These are phyloP conservation scores for Drosophila tristis DNA, from an alignment of 1,140 invertebrate genomes.

Conservation along the genomic window DNA sequence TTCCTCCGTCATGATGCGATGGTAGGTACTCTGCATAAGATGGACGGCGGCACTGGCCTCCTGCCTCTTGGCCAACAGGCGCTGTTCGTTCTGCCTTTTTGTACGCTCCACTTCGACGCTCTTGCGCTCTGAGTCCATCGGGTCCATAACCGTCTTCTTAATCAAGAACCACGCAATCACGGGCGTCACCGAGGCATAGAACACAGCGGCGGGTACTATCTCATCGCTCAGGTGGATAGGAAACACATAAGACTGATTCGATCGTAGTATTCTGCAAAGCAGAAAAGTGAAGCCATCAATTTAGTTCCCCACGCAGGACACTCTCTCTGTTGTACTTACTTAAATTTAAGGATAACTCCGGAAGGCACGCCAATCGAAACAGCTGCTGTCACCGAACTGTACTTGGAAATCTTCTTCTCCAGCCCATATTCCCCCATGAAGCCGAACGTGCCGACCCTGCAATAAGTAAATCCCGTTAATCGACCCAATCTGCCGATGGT, in stretches of 20 bases:
- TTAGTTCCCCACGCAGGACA: too few relatives aligned
- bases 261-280: conserved; percentile 89
- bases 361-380: conserved; percentile 93
- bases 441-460: conserved; percentile 94
- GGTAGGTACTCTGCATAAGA: conserved; percentile 94
- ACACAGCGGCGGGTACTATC: conserved; percentile 93
- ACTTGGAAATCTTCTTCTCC: conserved; percentile 96
- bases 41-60: conserved; percentile 94
- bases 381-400: conserved; percentile 93
- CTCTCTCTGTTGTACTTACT: conserved; percentile 86
- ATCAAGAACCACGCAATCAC: conserved; percentile 91
- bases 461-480: conserved; percentile 35
- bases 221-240: conserved; percentile 96
- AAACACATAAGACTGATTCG: conserved; percentile 94
- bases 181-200: conserved; percentile 96
- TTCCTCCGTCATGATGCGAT: conserved; percentile 90
- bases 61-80: conserved; percentile 90
- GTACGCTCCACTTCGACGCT: conserved; percentile 90
- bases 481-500: too few relatives aligned
- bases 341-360: conserved; percentile 95
- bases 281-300: neutral
- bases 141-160: conserved; percentile 95
- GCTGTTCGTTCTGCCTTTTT: conserved; percentile 89
- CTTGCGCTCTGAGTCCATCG: conserved; percentile 91
- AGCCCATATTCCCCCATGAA: conserved; percentile 94